Evolutionary conservation across 1,140 invertebrate species (phyloP), one percentile per base, ranked within the genome.

Genomic region (Drosophila mojavensis): DNA sequence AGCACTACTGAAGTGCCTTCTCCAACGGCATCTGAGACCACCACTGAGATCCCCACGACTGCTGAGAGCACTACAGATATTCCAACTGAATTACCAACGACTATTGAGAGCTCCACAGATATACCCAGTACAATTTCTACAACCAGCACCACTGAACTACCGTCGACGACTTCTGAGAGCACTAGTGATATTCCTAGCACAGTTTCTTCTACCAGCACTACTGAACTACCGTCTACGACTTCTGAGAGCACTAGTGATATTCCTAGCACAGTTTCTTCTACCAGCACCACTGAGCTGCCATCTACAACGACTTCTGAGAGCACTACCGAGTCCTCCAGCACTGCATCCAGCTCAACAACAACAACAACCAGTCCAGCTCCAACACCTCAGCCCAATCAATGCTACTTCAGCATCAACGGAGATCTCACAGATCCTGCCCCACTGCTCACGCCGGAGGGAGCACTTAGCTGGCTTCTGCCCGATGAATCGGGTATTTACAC

Each of bases 371-470:
- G 33, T 4, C 39, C 70, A 5, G 41, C 68, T 4, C 3, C 79
- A 6, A 54, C 24, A 2, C 88, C 68, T 11, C 48, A 10, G 13
- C 66, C 17, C 4, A 79, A 63, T 6, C 62, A 79, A 13, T 92
- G 91, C 20, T 64, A 62, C 17, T 91, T 91, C 17, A 82, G 28
- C 11, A 54, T 79, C 0, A 91, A 83, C 51, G 84, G 79, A 0
- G 88, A 73, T 56, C 63, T 92, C 0, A 83, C 58, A 5, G 79
- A 91, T 72, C 91, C 91, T 5, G 78, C 82, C 15, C 91, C 91
- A 4, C 17, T 92, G 1, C 76, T 92, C 9, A 86, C 76, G 0
- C 71, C 77, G 3, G 50, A 73, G 10, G 80, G 75, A 24, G 71
- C 67, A 9, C 71, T 89, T 0, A 89, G 71, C 20, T 89, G 86